These are phyloP conservation scores for Rambutsinella grinnellia DNA, from an alignment of 2,888 invertebrate genomes.

Conservation along the genomic window DNA sequence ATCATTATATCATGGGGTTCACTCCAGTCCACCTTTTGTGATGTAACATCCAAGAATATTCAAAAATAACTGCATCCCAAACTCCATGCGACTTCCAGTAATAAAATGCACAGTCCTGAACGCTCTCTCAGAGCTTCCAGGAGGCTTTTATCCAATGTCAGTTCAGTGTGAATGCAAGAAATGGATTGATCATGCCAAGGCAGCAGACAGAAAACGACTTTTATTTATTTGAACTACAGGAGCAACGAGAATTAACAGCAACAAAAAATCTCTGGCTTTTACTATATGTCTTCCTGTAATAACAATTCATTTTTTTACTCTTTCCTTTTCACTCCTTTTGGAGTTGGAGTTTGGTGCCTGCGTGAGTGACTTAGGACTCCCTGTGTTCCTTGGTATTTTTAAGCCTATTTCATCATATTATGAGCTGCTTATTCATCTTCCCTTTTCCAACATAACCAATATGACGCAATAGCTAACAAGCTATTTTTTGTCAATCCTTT, in stretches of 20 bases:
- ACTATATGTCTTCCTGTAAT: constrained; percentile 32
- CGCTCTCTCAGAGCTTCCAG: constrained; percentile 4
- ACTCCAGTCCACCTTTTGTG: too few species aligned
- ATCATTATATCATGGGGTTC: neutral
- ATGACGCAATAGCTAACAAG: neutral
- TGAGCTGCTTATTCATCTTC: neutral
- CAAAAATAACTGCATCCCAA: too few species aligned
- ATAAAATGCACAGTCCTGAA: constrained; percentile 7
- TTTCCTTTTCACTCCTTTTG: neutral
- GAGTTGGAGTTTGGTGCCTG: neutral
- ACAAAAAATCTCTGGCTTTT: constrained; percentile 28
- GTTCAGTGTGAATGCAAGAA: constrained; percentile 2
- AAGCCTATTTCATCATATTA: neutral
- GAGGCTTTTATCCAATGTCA: constrained; percentile 14
- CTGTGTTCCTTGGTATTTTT: constrained; percentile 33
- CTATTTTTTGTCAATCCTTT: constrained; percentile 13
- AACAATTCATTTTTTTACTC: constrained; percentile 15
- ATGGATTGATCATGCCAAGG: neutral
- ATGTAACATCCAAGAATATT: too few species aligned
- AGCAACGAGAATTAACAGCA: neutral
- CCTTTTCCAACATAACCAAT: neutral
- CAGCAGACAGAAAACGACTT: constrained; percentile 4
- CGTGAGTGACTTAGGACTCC: constrained; percentile 19
- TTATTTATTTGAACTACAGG: constrained; percentile 38
- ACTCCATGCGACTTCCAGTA: constrained; percentile 10